Base-by-base conservation (phyloP, 2,113 vertebrate species). In the Crotalus helleri region DNA sequence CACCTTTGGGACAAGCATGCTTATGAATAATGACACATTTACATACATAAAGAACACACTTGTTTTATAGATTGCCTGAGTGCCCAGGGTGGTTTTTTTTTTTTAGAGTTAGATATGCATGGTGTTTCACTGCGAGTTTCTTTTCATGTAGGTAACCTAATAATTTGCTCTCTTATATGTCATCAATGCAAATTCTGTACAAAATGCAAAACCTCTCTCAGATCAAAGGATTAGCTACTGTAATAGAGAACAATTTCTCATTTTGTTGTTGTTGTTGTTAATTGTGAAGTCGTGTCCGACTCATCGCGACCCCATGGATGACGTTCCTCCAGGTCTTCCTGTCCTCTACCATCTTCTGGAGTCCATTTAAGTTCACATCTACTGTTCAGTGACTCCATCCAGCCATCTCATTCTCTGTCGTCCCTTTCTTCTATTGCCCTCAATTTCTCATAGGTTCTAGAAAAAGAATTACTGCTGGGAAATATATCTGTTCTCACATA, bases 401-500 rank as follows among this genome's bases (percentile, higher is more conserved):
- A n/a, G n/a, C n/a, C n/a, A n/a, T n/a, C n/a, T n/a, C n/a, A n/a
- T n/a, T n/a, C n/a, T n/a, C n/a, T n/a, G n/a, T n/a, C n/a, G n/a
- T n/a, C n/a, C n/a, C n/a, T n/a, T n/a, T n/a, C n/a, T n/a, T n/a
- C n/a, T n/a, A n/a, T n/a, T n/a, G n/a, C n/a, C n/a, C n/a, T n/a
- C 3, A 13, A 88, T n/a, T 88, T 88, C 85, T 51, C 1, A 2
- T 26, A 87, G 29, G 13, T 29, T 87, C 85, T 51, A 26, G 46
- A 53, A 51, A 11, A 4, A 87, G 8, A 87, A 29, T 11, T 26
- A 87, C 69, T 8, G 15, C 15, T 74, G n/a, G 69, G 69, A 81
- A 95, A 95, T 95, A 81, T 6, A 88, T 90, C 33, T 55, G 51
- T 39, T 21, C 92, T 57, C 95, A 3, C 33, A 39, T 39, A 15